Conservation (phyloP, 2,113 vertebrate species). For the Calonectris borealis region DNA sequence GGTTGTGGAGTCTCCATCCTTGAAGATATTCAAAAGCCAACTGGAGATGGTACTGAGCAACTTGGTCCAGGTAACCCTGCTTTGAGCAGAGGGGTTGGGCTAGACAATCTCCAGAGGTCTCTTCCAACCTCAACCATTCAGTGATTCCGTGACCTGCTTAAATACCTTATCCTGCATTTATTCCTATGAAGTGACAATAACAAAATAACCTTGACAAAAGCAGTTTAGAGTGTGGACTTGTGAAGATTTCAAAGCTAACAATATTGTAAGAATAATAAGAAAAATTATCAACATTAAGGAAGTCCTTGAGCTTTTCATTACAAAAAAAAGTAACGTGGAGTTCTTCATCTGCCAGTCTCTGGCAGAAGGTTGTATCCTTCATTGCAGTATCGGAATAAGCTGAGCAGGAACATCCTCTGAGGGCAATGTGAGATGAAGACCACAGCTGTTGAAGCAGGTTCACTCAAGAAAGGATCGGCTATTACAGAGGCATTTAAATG, state of each 20-base stretch:
- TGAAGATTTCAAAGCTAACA: background rate
- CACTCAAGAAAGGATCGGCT: background rate
- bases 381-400: background rate
- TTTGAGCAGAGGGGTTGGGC: background rate
- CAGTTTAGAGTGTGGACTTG: background rate
- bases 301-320: background rate
- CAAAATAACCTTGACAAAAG: background rate
- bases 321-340: background rate
- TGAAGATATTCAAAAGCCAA: background rate
- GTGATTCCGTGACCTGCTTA: background rate
- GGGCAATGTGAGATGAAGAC: background rate
- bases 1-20: background rate
- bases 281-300: background rate
- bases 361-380: background rate
- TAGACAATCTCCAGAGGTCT: background rate
- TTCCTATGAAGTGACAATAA: background rate
- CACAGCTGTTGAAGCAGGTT: background rate
- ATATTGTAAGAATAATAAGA: background rate
- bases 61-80: background rate
- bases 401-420: background rate
- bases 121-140: background rate
- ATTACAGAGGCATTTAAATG: background rate
- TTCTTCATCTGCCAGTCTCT: background rate
- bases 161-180: background rate
- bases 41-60: background rate